Evolutionary conservation across 2,888 invertebrate genomes (phyloP), one percentile per base, ranked within the genome.

Genomic region (Troides aeacus): DNA sequence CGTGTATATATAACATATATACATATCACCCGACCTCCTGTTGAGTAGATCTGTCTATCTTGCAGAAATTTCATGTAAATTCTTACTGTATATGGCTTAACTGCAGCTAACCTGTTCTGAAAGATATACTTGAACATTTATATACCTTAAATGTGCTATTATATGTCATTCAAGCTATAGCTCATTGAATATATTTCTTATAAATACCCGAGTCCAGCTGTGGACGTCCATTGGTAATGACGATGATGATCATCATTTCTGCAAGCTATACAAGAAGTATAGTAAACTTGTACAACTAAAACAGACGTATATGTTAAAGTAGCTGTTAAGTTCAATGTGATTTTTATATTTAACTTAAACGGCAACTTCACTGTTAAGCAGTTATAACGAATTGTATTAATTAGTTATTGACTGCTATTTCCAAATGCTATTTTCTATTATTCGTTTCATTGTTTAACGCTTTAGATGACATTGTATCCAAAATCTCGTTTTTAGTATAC

Each of bases 321-420:
- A 1, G 21, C 30, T 50, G 50, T 68, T 68, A 68, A 64, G 63
- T 68, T 59, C 50, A 68, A 64, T 59, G 18, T 63, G 64, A 64
- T 60, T 61, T 69, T 64, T 69, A 69, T 69, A 64, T 64, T 61
- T 24, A 64, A 69, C 6, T 64, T 64, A 60, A 64, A 56, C 56
- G 23, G 56, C 64, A 64, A 61, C 18, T 21, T 56, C 57, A 61
- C 60, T 60, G 53, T 24, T 24, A 4, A 24, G 24, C 24, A 1
- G 24, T 24, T 24, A 24, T 24, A 24, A 24, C 24, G 24, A 24
- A 24, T 3, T 24, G 2, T 24, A 4, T 24, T 24, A 24, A 2
- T 24, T 24, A 1, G 24, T 24, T 24, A 24, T 24, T 24, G 24
- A 24, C 24, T 24, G 24, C 24, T 24, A 24, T 24, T 3, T 24